Evolutionary conservation across 2,797 vertebrate species (phyloP).

Genomic region (Cynodonichthys magdalenae): DNA sequence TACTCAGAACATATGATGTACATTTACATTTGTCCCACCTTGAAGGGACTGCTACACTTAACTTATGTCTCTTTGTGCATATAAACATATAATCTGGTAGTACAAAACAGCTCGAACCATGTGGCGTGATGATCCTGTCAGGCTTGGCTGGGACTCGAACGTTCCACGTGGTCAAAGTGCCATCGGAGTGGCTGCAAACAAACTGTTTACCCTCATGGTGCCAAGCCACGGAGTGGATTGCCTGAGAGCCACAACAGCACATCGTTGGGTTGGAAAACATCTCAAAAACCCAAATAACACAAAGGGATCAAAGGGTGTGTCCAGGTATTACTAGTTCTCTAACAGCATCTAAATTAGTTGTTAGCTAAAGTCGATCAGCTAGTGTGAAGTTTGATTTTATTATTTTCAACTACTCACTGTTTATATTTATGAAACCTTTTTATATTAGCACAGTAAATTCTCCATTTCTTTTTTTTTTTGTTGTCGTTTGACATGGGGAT

Average conservation of each 20-base stretch:
- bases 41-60: no score
- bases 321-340: no score
- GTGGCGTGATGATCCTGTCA: constrained; percentile 94
- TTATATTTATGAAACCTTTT: no score
- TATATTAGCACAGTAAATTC: no score
- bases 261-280: neutral
- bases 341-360: no score
- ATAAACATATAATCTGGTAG: constrained; percentile 21
- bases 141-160: constrained; percentile 90
- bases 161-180: constrained; percentile 97
- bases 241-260: constrained; percentile 76
- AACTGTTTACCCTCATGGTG: constrained; percentile 99
- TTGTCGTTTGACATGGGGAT: no score
- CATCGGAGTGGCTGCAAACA: constrained; percentile 98
- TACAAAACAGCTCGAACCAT: constrained; percentile 83
- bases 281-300: no score
- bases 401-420: no score
- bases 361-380: no score
- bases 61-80: constrained; percentile 10
- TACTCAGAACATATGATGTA: neutral
- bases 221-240: constrained; percentile 98
- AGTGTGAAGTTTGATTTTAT: no score
- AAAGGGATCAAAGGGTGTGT: no score
- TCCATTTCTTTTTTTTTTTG: no score
- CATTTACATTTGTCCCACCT: neutral